phyloP scores from a whole-genome alignment of 2,888 invertebrate genomes.

The Volucella bombylans region DNA sequence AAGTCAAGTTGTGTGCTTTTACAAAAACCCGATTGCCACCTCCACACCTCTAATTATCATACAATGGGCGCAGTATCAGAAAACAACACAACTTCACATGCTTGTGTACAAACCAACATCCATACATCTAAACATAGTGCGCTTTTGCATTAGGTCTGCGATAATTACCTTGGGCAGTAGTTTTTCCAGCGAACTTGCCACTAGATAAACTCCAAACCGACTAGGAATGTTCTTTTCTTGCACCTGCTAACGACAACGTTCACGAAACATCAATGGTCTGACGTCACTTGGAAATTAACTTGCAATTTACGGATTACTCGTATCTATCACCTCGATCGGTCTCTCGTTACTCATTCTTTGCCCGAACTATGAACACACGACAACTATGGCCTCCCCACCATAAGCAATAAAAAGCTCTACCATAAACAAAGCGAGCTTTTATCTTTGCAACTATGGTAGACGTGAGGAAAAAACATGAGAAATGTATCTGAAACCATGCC shows the following conservation, averaged over 20 bases:
- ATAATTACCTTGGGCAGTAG: not conserved
- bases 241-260: constrained; percentile 17
- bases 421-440: constrained; percentile 51
- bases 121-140: too few species aligned
- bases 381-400: constrained; percentile 5
- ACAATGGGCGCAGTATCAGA: too few species aligned
- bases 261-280: constrained; percentile 8
- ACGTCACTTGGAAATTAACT: constrained; percentile 39
- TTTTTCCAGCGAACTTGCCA: not conserved
- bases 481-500: constrained; percentile 46
- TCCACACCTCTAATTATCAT: too few species aligned
- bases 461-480: constrained; percentile 21
- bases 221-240: constrained; percentile 32
- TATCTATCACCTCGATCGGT: constrained; percentile 36
- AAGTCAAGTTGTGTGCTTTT: too few species aligned
- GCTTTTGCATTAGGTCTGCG: not conserved
- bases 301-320: constrained; percentile 10
- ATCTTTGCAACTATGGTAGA: constrained; percentile 39
- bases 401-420: constrained; percentile 52
- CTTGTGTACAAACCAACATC: too few species aligned
- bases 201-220: constrained; percentile 2
- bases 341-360: constrained; percentile 12
- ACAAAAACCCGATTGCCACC: too few species aligned
- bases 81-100: too few species aligned
- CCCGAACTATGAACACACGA: not conserved